phyloP scores from a whole-genome alignment of 2,113 vertebrate species.

The Cryptotis parvus region DNA sequence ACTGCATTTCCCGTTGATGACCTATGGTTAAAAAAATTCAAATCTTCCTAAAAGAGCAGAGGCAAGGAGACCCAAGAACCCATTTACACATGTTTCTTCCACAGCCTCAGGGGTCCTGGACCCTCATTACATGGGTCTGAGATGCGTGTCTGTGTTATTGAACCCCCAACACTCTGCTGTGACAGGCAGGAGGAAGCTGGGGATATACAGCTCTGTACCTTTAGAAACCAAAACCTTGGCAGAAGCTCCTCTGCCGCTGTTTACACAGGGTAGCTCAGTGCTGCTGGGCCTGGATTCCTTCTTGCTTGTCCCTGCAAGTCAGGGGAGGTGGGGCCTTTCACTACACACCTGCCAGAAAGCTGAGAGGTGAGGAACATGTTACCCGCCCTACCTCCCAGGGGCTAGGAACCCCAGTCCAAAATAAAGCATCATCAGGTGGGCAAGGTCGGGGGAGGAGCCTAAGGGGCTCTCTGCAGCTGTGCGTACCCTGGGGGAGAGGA shows the following conservation, averaged over 20 bases:
- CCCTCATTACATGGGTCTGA: conserved; percentile 60
- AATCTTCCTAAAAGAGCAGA: conserved; percentile 72
- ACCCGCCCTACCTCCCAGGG: background rate
- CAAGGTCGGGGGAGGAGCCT: background rate
- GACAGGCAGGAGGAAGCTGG: conserved; percentile 31
- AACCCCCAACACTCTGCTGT: conserved; percentile 60
- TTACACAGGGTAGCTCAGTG: conserved; percentile 33
- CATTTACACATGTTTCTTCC: background rate
- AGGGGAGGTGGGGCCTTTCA: background rate
- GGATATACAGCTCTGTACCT: conserved; percentile 53
- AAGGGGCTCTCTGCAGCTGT: background rate
- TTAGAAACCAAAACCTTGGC: conserved; percentile 51
- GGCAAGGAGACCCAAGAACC: conserved; percentile 55
- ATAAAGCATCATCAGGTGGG: conserved; percentile 5
- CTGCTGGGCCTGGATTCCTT: background rate
- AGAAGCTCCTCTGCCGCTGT: conserved; percentile 47
- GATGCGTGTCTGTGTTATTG: background rate
- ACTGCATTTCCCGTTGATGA: conserved; percentile 65
- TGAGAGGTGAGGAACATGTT: background rate
- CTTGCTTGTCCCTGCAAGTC: conserved; percentile 11
- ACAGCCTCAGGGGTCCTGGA: conserved; percentile 48
- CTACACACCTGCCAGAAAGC: background rate
- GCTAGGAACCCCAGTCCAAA: conserved; percentile 16
- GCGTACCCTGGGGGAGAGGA: background rate
- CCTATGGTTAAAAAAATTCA: conserved; percentile 53